Evolutionary conservation across 2,888 invertebrate species (phyloP).

Genomic region (Ormyrus rosae): DNA sequence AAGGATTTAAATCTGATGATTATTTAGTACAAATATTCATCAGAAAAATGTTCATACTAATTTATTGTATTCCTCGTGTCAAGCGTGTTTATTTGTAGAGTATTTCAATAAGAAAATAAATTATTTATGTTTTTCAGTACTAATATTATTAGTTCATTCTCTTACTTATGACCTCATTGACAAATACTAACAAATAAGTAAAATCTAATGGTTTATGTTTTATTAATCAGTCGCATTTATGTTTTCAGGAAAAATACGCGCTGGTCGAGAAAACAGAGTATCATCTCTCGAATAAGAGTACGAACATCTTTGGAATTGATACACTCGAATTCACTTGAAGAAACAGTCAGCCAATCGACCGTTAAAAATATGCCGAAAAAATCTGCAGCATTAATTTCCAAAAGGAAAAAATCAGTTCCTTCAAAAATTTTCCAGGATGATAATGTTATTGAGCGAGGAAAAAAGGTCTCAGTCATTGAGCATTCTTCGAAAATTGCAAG

Average conservation of each 20-base stretch:
- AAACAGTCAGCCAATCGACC: background rate
- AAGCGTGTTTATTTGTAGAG: background rate
- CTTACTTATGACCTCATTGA: constrained; percentile 8
- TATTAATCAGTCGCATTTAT: constrained; percentile 44
- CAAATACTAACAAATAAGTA: constrained; percentile 11
- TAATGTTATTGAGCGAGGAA: background rate
- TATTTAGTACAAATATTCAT: background rate
- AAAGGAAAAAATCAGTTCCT: constrained; percentile 4
- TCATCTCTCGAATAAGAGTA: constrained; percentile 40
- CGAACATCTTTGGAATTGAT: constrained; percentile 19
- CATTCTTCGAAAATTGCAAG: background rate
- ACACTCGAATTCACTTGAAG: background rate
- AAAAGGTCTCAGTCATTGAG: background rate
- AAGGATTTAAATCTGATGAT: background rate
- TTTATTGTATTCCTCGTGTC: constrained; percentile 4
- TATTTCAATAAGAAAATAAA: constrained; percentile 35
- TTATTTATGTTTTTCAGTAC: constrained; percentile 9
- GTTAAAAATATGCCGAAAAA: background rate
- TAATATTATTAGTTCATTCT: constrained; percentile 21
- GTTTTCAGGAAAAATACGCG: constrained; percentile 50
- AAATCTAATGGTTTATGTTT: background rate
- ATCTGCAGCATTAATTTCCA: background rate
- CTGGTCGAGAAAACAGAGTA: constrained; percentile 24
- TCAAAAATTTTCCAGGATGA: background rate
- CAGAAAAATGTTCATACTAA: background rate